Evolutionary conservation across 2,113 vertebrate species (phyloP).

Genomic region (Carollia perspicillata): DNA sequence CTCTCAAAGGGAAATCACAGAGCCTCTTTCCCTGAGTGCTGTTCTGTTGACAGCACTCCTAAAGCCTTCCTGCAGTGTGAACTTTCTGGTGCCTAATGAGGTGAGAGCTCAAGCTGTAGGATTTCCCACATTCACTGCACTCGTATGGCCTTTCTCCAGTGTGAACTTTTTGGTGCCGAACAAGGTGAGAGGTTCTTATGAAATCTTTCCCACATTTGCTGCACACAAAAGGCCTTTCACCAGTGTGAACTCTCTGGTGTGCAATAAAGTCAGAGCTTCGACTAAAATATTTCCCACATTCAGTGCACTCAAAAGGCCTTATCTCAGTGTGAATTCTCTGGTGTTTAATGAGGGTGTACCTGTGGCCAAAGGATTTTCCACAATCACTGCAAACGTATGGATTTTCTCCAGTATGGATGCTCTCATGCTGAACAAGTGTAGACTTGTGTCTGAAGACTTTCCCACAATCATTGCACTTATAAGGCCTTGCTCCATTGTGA

Average conservation of each 20-base stretch:
- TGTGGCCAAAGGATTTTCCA: conserved; percentile 65
- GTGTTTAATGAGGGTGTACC: conserved; percentile 58
- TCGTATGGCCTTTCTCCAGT: conserved; percentile 65
- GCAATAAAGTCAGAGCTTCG: conserved; percentile 66
- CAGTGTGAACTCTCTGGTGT: conserved; percentile 69
- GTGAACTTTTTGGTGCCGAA: conserved; percentile 61
- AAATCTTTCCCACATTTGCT: conserved; percentile 69
- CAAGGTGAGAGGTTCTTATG: conserved; percentile 67
- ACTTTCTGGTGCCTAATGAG: conserved; percentile 62
- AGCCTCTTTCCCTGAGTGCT: not conserved
- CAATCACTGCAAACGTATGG: conserved; percentile 58
- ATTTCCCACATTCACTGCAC: conserved; percentile 63
- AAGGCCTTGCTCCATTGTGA: conserved; percentile 66
- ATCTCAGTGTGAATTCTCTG: conserved; percentile 62
- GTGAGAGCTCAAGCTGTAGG: conserved; percentile 58
- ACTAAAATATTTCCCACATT: conserved; percentile 64
- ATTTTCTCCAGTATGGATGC: conserved; percentile 64
- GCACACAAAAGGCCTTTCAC: conserved; percentile 70
- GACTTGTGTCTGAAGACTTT: conserved; percentile 68
- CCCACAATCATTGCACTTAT: conserved; percentile 56
- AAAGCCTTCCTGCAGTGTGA: conserved; percentile 41
- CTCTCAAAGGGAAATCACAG: not conserved
- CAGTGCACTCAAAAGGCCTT: conserved; percentile 58
- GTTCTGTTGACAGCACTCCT: not conserved
- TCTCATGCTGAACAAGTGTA: conserved; percentile 68